These are phyloP conservation scores for Heterotilapia buettikoferi DNA, from an alignment of 2,113 vertebrate genomes.

Conservation along the genomic window DNA sequence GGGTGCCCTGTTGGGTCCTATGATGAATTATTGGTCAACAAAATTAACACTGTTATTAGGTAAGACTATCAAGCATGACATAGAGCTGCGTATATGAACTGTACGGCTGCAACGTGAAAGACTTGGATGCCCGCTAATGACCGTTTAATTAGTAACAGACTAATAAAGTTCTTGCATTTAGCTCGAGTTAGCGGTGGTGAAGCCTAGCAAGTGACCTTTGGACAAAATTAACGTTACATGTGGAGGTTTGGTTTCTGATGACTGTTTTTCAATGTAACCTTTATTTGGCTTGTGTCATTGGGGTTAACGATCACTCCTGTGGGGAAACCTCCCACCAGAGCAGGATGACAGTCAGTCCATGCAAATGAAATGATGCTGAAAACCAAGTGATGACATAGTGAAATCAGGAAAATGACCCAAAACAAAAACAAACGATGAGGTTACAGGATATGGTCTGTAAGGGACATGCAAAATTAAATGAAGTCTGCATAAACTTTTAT, in stretches of 20 bases:
- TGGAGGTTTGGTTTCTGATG: background rate
- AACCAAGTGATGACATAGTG: background rate
- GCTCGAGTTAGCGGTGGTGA: background rate
- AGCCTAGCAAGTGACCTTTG: background rate
- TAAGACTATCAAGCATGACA: background rate
- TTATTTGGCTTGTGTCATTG: background rate
- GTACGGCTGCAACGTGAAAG: background rate
- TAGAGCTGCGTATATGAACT: accelerated
- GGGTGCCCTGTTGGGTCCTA: background rate
- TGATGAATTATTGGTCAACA: accelerated
- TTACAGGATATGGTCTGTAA: background rate
- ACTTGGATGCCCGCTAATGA: accelerated
- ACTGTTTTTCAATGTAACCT: background rate
- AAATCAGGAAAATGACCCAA: background rate
- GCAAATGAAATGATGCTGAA: background rate
- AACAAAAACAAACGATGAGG: background rate
- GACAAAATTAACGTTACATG: background rate
- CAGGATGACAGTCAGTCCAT: background rate
- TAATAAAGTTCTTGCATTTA: background rate
- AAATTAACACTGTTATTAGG: background rate
- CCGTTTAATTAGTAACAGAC: background rate
- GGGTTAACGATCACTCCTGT: background rate
- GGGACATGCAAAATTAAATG: background rate
- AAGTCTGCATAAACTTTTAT: background rate
- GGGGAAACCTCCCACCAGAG: background rate